Evolutionary conservation across 1,140 invertebrate genomes (phyloP).

Genomic region (Hirudo medicinalis): DNA sequence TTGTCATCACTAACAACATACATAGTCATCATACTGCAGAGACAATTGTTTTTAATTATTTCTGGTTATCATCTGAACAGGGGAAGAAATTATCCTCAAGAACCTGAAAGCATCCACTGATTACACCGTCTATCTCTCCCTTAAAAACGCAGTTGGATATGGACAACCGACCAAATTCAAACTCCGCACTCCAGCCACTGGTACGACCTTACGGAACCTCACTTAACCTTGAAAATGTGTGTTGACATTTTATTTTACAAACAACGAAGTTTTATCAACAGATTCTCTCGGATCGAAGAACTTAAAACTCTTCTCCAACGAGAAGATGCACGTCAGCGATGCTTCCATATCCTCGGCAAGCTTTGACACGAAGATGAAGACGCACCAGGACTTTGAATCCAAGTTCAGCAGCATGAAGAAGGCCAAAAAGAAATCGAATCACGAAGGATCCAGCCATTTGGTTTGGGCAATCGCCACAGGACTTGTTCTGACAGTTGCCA

Average conservation of each 20-base stretch:
- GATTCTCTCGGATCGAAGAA: too few relatives aligned
- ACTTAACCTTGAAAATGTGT: too few relatives aligned
- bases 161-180: slow-evolving; percentile 18
- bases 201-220: too few relatives aligned
- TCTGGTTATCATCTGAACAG: background rate
- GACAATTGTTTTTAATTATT: background rate
- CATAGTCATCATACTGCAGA: too few relatives aligned
- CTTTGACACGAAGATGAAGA: background rate
- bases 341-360: background rate
- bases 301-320: too few relatives aligned
- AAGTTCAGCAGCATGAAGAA: slow-evolving; percentile 2
- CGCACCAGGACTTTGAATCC: background rate
- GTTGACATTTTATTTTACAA: too few relatives aligned
- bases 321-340: slow-evolving; percentile 1
- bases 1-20: too few relatives aligned
- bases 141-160: slow-evolving; percentile 15
- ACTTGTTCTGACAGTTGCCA: background rate
- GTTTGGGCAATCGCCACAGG: background rate
- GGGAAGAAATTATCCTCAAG: slow-evolving; percentile 2
- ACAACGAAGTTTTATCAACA: too few relatives aligned
- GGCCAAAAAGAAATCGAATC: slow-evolving; percentile 5
- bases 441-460: background rate
- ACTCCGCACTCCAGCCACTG: background rate
- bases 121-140: slow-evolving; percentile 19
- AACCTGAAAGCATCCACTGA: slow-evolving; percentile 3